These are phyloP conservation scores for Lasiommata megera DNA, from an alignment of 2,888 invertebrate species.

Conservation along the genomic window DNA sequence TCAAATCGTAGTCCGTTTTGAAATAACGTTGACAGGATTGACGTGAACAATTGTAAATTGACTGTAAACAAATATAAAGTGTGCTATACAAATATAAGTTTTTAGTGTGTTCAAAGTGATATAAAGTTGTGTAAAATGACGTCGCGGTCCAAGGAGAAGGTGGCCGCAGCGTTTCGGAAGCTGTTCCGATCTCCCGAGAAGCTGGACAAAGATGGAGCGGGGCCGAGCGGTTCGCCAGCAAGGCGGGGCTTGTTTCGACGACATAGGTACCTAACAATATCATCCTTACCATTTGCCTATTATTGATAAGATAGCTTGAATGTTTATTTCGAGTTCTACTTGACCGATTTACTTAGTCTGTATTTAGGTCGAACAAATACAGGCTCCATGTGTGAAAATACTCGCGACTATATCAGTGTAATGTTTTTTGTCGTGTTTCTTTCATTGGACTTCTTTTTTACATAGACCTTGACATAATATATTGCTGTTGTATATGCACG, in stretches of 20 bases:
- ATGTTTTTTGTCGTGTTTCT: too few relatives aligned
- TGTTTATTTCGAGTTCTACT: too few relatives aligned
- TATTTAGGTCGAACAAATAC: neutral
- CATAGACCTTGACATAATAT: too few relatives aligned
- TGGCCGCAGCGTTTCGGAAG: conserved; percentile 89
- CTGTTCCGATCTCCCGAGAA: conserved; percentile 88
- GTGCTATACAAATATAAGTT: neutral
- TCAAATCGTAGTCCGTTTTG: conserved; percentile 56
- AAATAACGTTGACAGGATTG: conserved; percentile 27
- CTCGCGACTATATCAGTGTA: too few relatives aligned
- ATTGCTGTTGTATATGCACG: too few relatives aligned
- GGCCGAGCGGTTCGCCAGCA: conserved; percentile 83
- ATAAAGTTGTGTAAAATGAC: conserved; percentile 81
- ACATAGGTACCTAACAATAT: conserved; percentile 56
- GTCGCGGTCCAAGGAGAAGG: conserved; percentile 90
- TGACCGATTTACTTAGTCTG: too few relatives aligned
- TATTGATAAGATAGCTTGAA: neutral
- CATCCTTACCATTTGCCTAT: neutral
- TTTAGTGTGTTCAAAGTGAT: conserved; percentile 19
- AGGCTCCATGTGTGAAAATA: too few relatives aligned
- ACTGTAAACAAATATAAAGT: conserved; percentile 40
- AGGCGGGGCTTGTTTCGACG: conserved; percentile 76
- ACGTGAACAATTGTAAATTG: conserved; percentile 33
- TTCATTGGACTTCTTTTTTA: too few relatives aligned
- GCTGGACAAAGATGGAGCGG: conserved; percentile 83